These are phyloP conservation scores for Pedicia rivosa DNA, from an alignment of 2,888 invertebrate genomes.

Conservation along the genomic window DNA sequence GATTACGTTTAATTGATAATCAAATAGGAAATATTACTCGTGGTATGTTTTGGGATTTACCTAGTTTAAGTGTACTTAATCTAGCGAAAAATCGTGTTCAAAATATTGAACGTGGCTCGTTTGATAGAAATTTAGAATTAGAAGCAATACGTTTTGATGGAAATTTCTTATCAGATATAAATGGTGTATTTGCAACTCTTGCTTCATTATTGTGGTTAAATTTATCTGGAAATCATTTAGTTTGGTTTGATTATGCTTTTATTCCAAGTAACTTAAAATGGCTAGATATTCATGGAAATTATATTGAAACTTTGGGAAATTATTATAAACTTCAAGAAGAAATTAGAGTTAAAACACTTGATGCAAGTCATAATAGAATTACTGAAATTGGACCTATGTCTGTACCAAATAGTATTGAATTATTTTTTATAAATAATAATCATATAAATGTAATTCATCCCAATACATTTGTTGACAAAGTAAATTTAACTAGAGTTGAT, in stretches of 20 bases:
- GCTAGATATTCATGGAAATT: slow-evolving; percentile 83
- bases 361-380: slow-evolving; percentile 80
- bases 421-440: slow-evolving; percentile 80
- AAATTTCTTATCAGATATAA: slow-evolving; percentile 76
- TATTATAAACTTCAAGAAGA: slow-evolving; percentile 75
- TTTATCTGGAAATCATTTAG: slow-evolving; percentile 78
- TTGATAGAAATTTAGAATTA: slow-evolving; percentile 63
- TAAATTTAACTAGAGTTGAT: slow-evolving; percentile 71
- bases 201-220: slow-evolving; percentile 74
- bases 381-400: slow-evolving; percentile 65
- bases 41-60: slow-evolving; percentile 78
- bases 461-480: slow-evolving; percentile 75
- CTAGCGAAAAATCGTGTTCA: slow-evolving; percentile 81
- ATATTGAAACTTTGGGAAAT: slow-evolving; percentile 73
- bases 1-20: slow-evolving; percentile 78
- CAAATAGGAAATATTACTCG: slow-evolving; percentile 70
- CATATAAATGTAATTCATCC: slow-evolving; percentile 63
- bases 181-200: slow-evolving; percentile 74
- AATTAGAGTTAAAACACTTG: slow-evolving; percentile 71
- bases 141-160: slow-evolving; percentile 79
- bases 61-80: slow-evolving; percentile 71
- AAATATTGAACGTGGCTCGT: slow-evolving; percentile 69
- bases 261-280: slow-evolving; percentile 79
- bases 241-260: slow-evolving; percentile 88
- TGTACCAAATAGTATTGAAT: slow-evolving; percentile 75